Conservation (phyloP, 1,140 invertebrate species). For the Pogonognathellus flavescens region DNA sequence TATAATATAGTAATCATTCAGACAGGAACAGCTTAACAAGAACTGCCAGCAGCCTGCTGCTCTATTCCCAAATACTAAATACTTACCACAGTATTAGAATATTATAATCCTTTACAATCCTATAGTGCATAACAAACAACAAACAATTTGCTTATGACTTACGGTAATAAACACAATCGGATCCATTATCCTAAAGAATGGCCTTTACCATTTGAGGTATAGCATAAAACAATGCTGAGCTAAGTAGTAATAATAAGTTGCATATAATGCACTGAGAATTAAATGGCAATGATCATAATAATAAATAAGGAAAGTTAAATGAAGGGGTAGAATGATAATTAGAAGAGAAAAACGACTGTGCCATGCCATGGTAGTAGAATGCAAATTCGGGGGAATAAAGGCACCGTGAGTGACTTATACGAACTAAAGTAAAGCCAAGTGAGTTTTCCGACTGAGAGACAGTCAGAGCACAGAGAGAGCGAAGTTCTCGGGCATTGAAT, state of each 20-base stretch:
- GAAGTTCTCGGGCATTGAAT: background rate
- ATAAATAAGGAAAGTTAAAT: constrained; percentile 44
- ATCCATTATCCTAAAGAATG: background rate
- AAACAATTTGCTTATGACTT: background rate
- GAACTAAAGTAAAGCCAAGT: background rate
- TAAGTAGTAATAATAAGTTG: background rate
- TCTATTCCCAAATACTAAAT: too few relatives aligned
- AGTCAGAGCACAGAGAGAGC: background rate
- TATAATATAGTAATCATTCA: background rate
- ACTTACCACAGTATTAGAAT: too few relatives aligned
- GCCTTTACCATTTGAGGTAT: background rate
- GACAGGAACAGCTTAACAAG: background rate
- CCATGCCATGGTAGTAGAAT: background rate
- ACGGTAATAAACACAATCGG: background rate
- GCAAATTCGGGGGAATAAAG: background rate
- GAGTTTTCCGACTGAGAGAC: background rate
- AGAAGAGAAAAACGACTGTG: constrained; percentile 14
- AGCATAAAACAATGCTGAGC: background rate
- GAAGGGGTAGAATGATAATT: constrained; percentile 23
- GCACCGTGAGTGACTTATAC: background rate
- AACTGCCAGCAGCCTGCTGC: too few relatives aligned
- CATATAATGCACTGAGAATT: background rate
- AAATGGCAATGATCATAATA: constrained; percentile 43
- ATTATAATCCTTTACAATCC: too few relatives aligned
- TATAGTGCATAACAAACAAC: too few relatives aligned